Base-by-base conservation (phyloP, 2,888 invertebrate species). In the Pterostichus madidus region DNA sequence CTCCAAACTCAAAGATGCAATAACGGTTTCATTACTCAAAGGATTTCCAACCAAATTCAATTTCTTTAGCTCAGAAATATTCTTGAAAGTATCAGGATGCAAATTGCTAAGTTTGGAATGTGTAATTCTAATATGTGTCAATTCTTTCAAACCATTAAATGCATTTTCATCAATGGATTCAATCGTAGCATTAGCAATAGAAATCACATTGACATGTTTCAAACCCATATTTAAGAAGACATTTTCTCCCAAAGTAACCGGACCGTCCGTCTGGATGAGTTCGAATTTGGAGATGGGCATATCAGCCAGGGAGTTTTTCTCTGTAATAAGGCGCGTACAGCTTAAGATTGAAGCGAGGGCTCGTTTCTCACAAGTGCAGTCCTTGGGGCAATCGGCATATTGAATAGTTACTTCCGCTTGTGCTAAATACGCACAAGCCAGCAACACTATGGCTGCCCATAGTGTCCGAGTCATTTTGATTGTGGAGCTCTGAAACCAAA, bases 31-130 rank as follows among this genome's bases (percentile, higher is more conserved):
- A 0, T 92, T 91, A 83, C 91, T 90, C 84, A 95, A 92, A 0
- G 95, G 93, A 87, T 95, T 95, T 85, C 94, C 93, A 87, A 94
- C 93, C 85, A 95, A 91, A 49, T 94, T 94, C 13, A 96, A 88
- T 73, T 94, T 90, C 80, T 93, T 92, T 71, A 95, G 90, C 85
- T 93, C 93, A 81, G 92, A 93, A 87, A 94, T 94, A 84, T 91
- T 92, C 35, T 92, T 92, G 89, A 96, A 96, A 0, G 94, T 93
- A 86, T 95, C 93, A 0, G 94, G 93, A 85, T 95, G 93, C 73
- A 96, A 90, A 80, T 91, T 91, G 83, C 92, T 92, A 31, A 96
- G 91, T 81, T 92, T 93, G 83, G 94, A 94, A 87, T 94, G 93
- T 1, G 94, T 93, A 83, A 96, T 90, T 86, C 94, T 93, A 0